These are phyloP conservation scores for Chiropotes sagulatus DNA, from an alignment of 2,797 vertebrate species.

Conservation along the genomic window DNA sequence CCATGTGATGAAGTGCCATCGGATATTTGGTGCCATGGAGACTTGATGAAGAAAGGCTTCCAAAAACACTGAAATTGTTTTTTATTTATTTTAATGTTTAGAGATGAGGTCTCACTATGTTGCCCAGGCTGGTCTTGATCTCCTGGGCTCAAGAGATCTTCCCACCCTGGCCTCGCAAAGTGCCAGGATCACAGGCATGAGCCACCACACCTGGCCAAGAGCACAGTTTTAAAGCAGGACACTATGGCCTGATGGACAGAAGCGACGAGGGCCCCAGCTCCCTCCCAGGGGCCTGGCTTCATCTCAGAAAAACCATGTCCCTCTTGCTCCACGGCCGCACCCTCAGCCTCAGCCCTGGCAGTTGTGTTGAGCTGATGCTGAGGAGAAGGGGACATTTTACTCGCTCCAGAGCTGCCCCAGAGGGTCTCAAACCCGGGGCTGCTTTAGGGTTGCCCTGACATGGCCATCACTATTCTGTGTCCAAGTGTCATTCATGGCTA, in stretches of 20 bases:
- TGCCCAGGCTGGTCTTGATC: too few relatives aligned
- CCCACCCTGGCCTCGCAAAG: too few relatives aligned
- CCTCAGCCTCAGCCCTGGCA: not conserved
- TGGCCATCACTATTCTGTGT: not conserved
- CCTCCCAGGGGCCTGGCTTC: not conserved
- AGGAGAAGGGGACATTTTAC: not conserved
- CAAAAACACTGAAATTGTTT: too few relatives aligned
- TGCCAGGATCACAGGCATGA: too few relatives aligned
- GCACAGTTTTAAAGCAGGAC: not conserved
- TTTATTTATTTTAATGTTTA: too few relatives aligned
- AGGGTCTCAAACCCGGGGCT: not conserved
- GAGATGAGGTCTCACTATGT: too few relatives aligned
- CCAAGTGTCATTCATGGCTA: not conserved
- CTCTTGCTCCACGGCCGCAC: not conserved
- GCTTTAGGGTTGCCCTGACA: not conserved
- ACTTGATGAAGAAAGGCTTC: not conserved
- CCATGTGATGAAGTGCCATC: rapidly evolving
- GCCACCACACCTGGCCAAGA: not conserved
- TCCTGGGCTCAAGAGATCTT: too few relatives aligned
- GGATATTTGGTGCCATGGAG: not conserved
- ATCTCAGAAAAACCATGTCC: not conserved
- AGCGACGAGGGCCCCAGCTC: not conserved
- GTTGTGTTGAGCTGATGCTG: not conserved
- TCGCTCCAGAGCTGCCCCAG: not conserved
- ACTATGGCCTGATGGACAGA: not conserved